phyloP scores from a whole-genome alignment of 2,797 vertebrate genomes.

The Sphenodon punctatus region DNA sequence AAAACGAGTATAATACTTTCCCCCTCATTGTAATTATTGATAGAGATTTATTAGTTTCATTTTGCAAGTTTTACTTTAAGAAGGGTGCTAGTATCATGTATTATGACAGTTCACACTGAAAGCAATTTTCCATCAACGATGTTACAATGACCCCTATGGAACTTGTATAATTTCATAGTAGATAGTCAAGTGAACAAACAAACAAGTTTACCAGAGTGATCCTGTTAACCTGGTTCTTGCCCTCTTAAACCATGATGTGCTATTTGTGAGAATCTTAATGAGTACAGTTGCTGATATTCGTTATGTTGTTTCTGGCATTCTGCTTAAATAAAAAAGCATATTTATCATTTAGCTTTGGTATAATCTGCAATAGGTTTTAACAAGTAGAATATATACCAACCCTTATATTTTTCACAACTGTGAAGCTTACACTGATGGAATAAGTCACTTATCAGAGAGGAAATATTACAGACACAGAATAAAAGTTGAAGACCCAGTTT shows the following conservation, averaged over 20 bases:
- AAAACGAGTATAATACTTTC: constrained; percentile 67
- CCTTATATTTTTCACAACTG: constrained; percentile 66
- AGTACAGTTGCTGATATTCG: constrained; percentile 62
- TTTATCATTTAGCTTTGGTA: constrained; percentile 76
- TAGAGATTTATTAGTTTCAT: constrained; percentile 75
- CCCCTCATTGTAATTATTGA: constrained; percentile 68
- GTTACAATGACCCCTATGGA: constrained; percentile 75
- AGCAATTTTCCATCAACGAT: constrained; percentile 75
- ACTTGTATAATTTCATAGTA: constrained; percentile 71
- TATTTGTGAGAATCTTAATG: constrained; percentile 68
- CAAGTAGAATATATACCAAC: constrained; percentile 73
- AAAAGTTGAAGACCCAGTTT: constrained; percentile 80
- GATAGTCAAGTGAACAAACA: constrained; percentile 76
- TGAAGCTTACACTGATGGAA: constrained; percentile 68
- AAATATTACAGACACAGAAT: constrained; percentile 80
- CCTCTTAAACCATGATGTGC: constrained; percentile 50
- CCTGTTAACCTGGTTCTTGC: constrained; percentile 65
- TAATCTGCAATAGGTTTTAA: constrained; percentile 71
- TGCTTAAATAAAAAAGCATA: constrained; percentile 60
- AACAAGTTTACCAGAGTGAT: constrained; percentile 76
- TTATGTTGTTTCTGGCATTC: constrained; percentile 62
- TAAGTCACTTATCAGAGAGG: constrained; percentile 72
- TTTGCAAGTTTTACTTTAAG: constrained; percentile 73
- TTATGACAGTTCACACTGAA: constrained; percentile 74
- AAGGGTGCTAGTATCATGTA: constrained; percentile 69